Conservation (phyloP, 1,140 invertebrate genomes). For the Ylistrum balloti region DNA sequence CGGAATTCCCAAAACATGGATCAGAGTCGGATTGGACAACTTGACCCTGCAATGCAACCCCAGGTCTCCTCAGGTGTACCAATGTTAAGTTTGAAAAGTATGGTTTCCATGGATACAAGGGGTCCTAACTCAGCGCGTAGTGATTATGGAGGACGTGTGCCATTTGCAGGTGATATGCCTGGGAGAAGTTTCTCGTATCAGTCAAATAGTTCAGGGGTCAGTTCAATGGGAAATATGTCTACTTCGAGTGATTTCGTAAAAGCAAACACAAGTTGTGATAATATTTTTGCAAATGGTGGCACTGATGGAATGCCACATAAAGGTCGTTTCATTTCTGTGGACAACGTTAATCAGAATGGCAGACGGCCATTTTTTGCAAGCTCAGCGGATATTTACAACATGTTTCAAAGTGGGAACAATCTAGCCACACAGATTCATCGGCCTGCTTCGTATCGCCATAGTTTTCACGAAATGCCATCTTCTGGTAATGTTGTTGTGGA, state of each 20-base stretch:
- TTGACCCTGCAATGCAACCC: slow-evolving; percentile 43
- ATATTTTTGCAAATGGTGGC: slow-evolving; percentile 57
- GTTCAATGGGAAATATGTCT: slow-evolving; percentile 47
- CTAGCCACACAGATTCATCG: slow-evolving; percentile 63
- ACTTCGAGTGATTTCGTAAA: slow-evolving; percentile 44
- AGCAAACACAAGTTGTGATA: slow-evolving; percentile 54
- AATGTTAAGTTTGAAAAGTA: slow-evolving; percentile 53
- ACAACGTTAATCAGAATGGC: slow-evolving; percentile 66
- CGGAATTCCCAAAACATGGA: slow-evolving; percentile 41
- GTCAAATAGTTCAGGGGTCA: slow-evolving; percentile 54
- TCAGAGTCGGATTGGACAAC: slow-evolving; percentile 40
- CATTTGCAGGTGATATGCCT: neutral
- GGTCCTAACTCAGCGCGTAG: slow-evolving; percentile 48
- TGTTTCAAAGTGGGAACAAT: slow-evolving; percentile 70
- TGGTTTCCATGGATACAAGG: slow-evolving; percentile 53
- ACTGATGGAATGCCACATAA: slow-evolving; percentile 61
- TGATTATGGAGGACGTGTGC: slow-evolving; percentile 43
- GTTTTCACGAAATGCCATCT: slow-evolving; percentile 73
- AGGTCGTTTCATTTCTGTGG: slow-evolving; percentile 65
- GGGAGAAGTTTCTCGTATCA: slow-evolving; percentile 52
- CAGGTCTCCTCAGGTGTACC: slow-evolving; percentile 8
- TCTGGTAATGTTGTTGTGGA: slow-evolving; percentile 47
- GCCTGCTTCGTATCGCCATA: slow-evolving; percentile 69
- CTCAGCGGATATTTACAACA: slow-evolving; percentile 72
- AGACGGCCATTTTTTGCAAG: slow-evolving; percentile 70